Evolutionary conservation across 2,888 invertebrate genomes (phyloP).

Genomic region (Latheticus oryzae): DNA sequence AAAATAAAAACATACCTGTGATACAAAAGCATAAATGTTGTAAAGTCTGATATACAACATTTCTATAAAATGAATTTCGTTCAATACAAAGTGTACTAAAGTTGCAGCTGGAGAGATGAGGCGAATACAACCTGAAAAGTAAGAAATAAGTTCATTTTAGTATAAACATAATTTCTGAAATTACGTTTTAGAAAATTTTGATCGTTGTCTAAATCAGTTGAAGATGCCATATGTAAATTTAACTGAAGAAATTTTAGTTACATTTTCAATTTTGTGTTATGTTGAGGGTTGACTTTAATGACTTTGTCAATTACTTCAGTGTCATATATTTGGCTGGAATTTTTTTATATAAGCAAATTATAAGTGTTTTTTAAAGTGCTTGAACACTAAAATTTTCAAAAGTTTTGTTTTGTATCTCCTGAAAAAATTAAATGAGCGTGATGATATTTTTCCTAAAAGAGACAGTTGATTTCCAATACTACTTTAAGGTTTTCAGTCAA

Average conservation of each 20-base stretch:
- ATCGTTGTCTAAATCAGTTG: not conserved
- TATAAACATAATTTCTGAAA: not conserved
- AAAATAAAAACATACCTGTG: conserved; percentile 57
- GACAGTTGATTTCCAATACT: too few relatives aligned
- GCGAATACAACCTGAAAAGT: conserved; percentile 26
- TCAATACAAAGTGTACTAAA: conserved; percentile 48
- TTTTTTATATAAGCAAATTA: too few relatives aligned
- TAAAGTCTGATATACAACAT: conserved; percentile 59
- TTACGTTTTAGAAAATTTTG: conserved; percentile 15
- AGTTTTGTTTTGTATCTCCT: too few relatives aligned
- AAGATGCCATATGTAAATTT: conserved; percentile 3
- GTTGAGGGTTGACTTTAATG: not conserved
- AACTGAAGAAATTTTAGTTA: not conserved
- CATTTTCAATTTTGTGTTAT: conserved; percentile 3
- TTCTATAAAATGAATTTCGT: conserved; percentile 60
- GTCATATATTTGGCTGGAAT: too few relatives aligned
- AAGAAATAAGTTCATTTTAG: not conserved
- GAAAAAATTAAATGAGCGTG: too few relatives aligned
- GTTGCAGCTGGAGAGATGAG: conserved; percentile 39
- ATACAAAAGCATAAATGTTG: conserved; percentile 59
- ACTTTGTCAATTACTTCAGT: not conserved
- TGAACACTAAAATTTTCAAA: too few relatives aligned
- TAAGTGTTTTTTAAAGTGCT: too few relatives aligned
- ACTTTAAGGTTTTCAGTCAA: too few relatives aligned
- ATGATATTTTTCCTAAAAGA: too few relatives aligned